These are phyloP conservation scores for Helicoverpa armigera DNA, from an alignment of 1,140 invertebrate genomes.

Conservation along the genomic window DNA sequence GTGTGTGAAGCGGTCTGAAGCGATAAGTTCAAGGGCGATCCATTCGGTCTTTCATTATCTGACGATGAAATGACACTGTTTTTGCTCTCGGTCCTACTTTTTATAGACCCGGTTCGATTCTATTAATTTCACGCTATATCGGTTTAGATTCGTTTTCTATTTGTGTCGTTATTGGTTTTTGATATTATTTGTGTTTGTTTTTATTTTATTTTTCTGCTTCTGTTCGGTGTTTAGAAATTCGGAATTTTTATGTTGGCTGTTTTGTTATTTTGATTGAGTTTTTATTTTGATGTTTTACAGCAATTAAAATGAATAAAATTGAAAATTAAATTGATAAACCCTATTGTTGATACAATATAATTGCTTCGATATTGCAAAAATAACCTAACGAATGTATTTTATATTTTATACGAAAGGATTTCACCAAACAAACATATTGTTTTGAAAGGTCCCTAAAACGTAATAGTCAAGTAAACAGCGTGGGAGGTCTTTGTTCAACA, in stretches of 20 bases:
- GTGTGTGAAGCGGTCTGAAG: neutral
- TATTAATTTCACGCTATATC: conserved; percentile 16
- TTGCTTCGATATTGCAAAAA: too few relatives aligned
- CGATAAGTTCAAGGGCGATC: conserved; percentile 29
- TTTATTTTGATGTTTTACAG: neutral
- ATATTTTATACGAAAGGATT: too few relatives aligned
- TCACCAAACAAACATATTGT: too few relatives aligned
- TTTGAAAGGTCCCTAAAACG: too few relatives aligned
- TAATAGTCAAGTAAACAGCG: neutral
- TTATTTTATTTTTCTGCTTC: conserved; percentile 4
- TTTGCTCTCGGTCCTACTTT: conserved; percentile 13
- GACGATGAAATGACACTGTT: conserved; percentile 4
- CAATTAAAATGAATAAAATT: too few relatives aligned
- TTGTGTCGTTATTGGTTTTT: neutral
- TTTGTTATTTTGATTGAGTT: neutral
- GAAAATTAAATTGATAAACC: too few relatives aligned
- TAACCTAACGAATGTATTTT: too few relatives aligned
- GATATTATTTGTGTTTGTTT: neutral
- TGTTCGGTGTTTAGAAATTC: neutral
- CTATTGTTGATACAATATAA: too few relatives aligned
- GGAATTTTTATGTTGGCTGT: neutral
- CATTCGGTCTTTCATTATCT: conserved; percentile 33
- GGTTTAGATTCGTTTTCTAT: conserved; percentile 15
- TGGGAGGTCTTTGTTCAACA: neutral
- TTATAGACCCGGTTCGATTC: conserved; percentile 21